Evolutionary conservation across 2,888 invertebrate species (phyloP), one percentile per base, ranked within the genome.

Genomic region (Drosophila limbata): DNA sequence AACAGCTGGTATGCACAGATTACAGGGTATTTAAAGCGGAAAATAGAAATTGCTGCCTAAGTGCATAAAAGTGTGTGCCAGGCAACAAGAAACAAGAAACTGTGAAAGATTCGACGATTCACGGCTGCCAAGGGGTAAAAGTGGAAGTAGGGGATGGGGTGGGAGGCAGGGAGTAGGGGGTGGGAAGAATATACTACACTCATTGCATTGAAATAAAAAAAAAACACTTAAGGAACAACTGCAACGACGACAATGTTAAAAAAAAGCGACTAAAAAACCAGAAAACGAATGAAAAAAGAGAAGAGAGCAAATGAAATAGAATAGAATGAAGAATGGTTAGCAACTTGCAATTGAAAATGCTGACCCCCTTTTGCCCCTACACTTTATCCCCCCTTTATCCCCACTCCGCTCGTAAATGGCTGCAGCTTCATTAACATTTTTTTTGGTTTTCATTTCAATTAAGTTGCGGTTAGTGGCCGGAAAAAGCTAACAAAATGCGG

Each of bases 371-470:
- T 47, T 31, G 15, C 40, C n/a, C 3, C n/a, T 25, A 8, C n/a
- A 13, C 21, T 17, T 21, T 17, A 10, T 53, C 15, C 8, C 17
- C 1, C 5, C 4, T 5, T 8, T 6, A 3, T 3, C 15, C 17
- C 19, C 15, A 11, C 17, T 40, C 44, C 15, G 33, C 13, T 37
- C 6, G n/a, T 31, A 8, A 17, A 35, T 52, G 33, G 31, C 39
- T 52, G 69, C 76, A 56, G 85, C 80, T 84, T 88, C 85, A 83
- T 88, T 83, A 88, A 84, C 72, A 79, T 74, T 84, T 69, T 84
- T 69, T 74, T 67, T 70, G 85, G 77, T 85, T 79, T 82, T 77
- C 88, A 79, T 83, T 83, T 84, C 88, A 83, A 83, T 83, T 87
- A 83, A 84, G 77, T 83, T 84, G 88, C 88, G 88, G 83, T 72